A percentile compares a stretch with the other conserved stretches of the same genome.
These are phyloP conservation scores for Capricornis sumatraensis DNA, from an alignment of 2,113 vertebrate species.

Conservation along the genomic window DNA sequence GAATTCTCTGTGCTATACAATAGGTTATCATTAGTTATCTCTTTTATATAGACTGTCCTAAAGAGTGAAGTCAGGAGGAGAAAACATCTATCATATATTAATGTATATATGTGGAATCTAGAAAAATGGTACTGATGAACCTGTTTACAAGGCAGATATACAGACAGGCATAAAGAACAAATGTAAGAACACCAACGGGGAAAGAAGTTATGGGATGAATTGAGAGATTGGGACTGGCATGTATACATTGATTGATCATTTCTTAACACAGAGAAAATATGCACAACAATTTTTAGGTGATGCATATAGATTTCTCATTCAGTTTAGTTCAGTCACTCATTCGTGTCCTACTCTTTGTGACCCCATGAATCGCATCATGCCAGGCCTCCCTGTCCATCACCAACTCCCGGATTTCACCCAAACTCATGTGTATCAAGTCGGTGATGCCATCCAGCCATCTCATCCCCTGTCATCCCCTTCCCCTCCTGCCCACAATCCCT, in stretches of 20 bases:
- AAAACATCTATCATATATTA: neutral
- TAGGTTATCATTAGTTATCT: neutral
- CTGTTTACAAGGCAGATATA: neutral
- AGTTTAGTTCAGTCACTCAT: too few relatives aligned
- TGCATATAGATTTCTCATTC: neutral
- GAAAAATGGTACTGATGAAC: neutral
- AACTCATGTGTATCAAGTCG: fast-evolving
- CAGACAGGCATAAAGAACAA: neutral
- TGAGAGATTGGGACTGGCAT: neutral
- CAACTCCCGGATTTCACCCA: fast-evolving
- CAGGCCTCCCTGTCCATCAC: too few relatives aligned
- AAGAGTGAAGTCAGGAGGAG: neutral
- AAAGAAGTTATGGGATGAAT: neutral
- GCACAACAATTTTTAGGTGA: neutral
- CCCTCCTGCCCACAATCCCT: too few relatives aligned
- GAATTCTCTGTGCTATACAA: neutral
- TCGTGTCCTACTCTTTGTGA: fast-evolving
- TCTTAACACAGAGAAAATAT: neutral
- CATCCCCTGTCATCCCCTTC: too few relatives aligned
- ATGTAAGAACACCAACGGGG: neutral
- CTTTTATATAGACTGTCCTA: neutral
- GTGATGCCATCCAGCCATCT: too few relatives aligned
- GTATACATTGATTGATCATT: neutral
- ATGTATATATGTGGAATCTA: neutral
- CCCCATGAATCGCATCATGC: fast-evolving